Percentiles rank a stretch among this genome's conserved stretches.
Evolutionary conservation across 2,113 vertebrate species (phyloP).

Genomic region (Myotis davidii): DNA sequence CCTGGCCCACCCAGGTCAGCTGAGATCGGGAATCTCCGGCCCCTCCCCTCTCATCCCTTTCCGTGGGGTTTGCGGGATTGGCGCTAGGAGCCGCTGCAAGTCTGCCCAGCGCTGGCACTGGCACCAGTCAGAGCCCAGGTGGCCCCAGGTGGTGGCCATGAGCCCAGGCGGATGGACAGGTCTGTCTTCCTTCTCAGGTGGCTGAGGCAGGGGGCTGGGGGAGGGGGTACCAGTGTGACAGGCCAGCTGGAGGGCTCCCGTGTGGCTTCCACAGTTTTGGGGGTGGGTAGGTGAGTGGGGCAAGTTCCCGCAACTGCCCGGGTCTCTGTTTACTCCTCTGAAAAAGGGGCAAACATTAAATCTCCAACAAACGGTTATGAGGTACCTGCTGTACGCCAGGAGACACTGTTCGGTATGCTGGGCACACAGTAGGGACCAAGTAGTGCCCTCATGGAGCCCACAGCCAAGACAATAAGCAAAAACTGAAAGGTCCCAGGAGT

Average conservation of each 20-base stretch:
- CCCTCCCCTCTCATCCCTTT: neutral
- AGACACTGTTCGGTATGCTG: neutral
- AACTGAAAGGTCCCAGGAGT: neutral
- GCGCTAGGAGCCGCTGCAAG: no score
- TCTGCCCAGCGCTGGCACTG: neutral
- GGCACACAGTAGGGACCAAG: neutral
- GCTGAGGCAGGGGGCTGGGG: neutral
- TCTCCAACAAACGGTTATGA: neutral
- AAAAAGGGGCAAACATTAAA: neutral
- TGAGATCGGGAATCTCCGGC: neutral
- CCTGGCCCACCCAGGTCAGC: neutral
- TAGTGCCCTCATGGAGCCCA: neutral
- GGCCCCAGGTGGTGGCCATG: no score
- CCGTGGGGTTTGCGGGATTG: fast-evolving
- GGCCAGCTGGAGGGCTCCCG: neutral
- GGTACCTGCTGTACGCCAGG: neutral
- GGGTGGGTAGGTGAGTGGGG: neutral
- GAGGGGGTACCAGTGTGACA: neutral
- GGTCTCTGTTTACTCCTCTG: neutral
- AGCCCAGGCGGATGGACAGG: neutral
- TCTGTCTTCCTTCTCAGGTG: neutral
- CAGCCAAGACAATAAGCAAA: neutral
- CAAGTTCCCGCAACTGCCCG: neutral
- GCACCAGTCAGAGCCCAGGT: neutral
- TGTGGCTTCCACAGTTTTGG: neutral